These are phyloP conservation scores for Thereva unica DNA, from an alignment of 2,888 invertebrate genomes.

Conservation along the genomic window DNA sequence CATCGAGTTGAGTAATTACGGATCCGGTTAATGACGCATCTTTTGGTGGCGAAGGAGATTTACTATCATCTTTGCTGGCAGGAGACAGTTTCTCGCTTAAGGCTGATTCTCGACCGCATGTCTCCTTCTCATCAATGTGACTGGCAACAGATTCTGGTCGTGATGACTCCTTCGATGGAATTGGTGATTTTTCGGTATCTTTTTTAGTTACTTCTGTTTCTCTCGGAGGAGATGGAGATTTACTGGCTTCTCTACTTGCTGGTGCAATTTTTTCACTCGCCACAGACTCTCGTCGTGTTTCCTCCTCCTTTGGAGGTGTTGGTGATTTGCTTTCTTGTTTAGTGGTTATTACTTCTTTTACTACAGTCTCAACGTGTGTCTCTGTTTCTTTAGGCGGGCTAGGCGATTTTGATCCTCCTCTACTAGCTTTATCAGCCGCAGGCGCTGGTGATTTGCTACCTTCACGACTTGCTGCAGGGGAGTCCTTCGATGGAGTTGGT, in stretches of 20 bases:
- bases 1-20: too few species aligned
- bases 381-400: too few species aligned
- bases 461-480: conserved; percentile 11
- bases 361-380: conserved; percentile 30
- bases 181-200: not conserved
- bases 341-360: not conserved
- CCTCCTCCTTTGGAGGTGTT: conserved; percentile 41
- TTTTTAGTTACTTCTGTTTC: conserved; percentile 38
- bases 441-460: not conserved
- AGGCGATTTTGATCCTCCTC: not conserved
- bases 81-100: conserved; percentile 13
- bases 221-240: conserved; percentile 30
- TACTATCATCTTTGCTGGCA: conserved; percentile 40
- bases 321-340: conserved; percentile 39
- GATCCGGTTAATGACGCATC: conserved; percentile 16
- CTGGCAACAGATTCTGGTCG: not conserved
- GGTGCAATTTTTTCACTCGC: not conserved
- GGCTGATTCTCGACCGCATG: not conserved
- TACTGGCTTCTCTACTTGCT: conserved; percentile 37
- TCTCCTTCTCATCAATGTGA: conserved; percentile 38
- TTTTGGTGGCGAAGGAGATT: conserved; percentile 6
- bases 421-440: not conserved
- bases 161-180: not conserved
- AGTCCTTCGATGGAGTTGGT: conserved; percentile 42
- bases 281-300: not conserved